A percentile compares a stretch with the other conserved stretches of the same genome.
phyloP scores from a whole-genome alignment of 2,797 vertebrate species.

The Heterohyrax brucei region DNA sequence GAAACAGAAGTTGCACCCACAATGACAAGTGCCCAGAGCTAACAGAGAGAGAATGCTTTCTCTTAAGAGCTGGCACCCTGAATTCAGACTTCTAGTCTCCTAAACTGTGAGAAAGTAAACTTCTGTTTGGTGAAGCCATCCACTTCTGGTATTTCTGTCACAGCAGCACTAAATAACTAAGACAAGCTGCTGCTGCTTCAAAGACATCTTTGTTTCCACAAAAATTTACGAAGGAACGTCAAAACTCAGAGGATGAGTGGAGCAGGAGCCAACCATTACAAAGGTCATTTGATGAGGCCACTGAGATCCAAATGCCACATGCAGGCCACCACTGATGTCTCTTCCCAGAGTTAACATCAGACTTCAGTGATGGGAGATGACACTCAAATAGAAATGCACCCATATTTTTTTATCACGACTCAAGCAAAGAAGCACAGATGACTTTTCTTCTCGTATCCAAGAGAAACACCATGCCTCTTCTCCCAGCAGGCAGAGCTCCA shows the following conservation, averaged over 20 bases:
- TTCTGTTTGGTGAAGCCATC: too few species aligned
- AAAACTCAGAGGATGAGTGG: fast-evolving
- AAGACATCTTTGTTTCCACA: neutral
- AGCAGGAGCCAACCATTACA: fast-evolving
- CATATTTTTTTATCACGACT: neutral
- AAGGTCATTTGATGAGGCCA: neutral
- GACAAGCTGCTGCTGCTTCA: neutral
- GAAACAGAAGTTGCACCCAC: too few species aligned
- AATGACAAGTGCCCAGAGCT: too few species aligned
- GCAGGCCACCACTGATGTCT: fast-evolving
- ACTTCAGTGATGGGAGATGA: neutral
- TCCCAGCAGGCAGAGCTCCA: neutral
- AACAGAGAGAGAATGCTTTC: too few species aligned
- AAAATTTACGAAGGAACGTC: neutral
- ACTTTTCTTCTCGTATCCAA: neutral
- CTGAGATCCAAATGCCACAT: fast-evolving
- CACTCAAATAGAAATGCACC: neutral
- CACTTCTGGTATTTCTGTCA: neutral
- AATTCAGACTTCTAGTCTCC: too few species aligned
- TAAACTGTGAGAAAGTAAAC: too few species aligned
- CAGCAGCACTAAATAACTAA: neutral
- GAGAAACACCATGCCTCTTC: fast-evolving
- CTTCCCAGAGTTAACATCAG: neutral
- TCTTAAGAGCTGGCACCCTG: too few species aligned
- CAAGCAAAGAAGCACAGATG: neutral